These are phyloP conservation scores for Lepidotrigona ventralis DNA, from an alignment of 1,140 invertebrate genomes.

Conservation along the genomic window DNA sequence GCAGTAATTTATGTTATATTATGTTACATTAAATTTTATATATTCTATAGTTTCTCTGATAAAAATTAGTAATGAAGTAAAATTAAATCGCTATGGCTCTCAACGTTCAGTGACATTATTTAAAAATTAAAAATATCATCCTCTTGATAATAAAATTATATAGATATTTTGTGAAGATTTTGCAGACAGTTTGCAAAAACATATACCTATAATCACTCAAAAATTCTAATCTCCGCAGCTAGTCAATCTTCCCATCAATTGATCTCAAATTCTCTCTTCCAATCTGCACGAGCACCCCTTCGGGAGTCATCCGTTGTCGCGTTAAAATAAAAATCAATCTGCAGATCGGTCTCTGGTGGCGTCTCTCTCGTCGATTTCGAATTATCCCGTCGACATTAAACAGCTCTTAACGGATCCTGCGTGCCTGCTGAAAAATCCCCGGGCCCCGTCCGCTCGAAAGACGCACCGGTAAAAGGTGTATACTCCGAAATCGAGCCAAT, in stretches of 20 bases:
- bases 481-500: conserved; percentile 66
- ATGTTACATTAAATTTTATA: too few species aligned
- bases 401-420: conserved; percentile 55
- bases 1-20: too few species aligned
- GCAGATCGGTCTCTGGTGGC: background rate
- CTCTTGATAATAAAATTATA: too few species aligned
- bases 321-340: conserved; percentile 44
- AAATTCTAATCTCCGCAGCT: background rate
- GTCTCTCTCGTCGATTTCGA: conserved; percentile 40
- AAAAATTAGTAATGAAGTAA: too few species aligned
- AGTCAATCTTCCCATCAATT: background rate
- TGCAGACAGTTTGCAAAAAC: too few species aligned
- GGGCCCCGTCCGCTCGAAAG: background rate
- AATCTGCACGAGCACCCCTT: background rate
- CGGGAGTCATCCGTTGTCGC: background rate
- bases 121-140: too few species aligned
- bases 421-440: conserved; percentile 37
- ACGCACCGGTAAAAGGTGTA: conserved; percentile 58
- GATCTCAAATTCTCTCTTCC: background rate
- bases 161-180: too few species aligned
- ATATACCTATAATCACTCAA: background rate
- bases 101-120: too few species aligned
- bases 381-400: conserved; percentile 61
- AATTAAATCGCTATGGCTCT: too few species aligned
- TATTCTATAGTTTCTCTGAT: too few species aligned